Percentiles rank a stretch among this genome's conserved stretches.
Conservation (phyloP, 2,113 vertebrate species). For the Peromyscus polionotus region DNA sequence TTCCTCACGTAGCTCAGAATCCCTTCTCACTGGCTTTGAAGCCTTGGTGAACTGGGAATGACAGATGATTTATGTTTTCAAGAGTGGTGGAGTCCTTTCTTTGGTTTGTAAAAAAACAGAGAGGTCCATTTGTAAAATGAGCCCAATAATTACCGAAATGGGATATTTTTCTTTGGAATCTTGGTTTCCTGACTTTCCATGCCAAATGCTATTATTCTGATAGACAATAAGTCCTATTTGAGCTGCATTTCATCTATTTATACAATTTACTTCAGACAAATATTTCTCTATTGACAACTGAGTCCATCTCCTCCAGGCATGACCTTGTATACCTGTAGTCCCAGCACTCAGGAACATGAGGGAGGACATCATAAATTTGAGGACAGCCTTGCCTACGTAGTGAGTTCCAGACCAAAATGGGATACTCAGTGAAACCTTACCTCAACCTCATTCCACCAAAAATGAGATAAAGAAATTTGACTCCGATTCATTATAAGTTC, state of each 20-base stretch:
- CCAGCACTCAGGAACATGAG: not conserved
- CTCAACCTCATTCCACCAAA: not conserved
- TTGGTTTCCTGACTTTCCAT: not conserved
- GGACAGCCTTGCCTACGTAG: not conserved
- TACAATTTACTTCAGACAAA: not conserved
- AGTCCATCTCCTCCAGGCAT: not conserved
- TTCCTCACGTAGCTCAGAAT: not conserved
- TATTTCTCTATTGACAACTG: constrained; percentile 13
- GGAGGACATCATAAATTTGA: not conserved
- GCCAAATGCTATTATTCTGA: not conserved
- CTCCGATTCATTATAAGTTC: not conserved
- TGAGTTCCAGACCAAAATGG: not conserved
- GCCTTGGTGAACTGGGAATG: not conserved
- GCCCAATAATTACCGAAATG: not conserved
- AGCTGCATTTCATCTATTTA: not conserved
- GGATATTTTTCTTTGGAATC: constrained; percentile 16
- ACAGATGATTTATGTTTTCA: not conserved
- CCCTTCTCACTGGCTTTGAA: not conserved
- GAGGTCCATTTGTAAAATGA: not conserved
- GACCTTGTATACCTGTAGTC: not conserved
- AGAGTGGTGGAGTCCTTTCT: not conserved
- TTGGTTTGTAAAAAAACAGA: constrained; percentile 31
- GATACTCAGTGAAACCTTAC: not conserved
- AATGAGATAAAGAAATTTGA: not conserved
- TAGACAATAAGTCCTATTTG: constrained; percentile 14